phyloP scores from a whole-genome alignment of 2,888 invertebrate genomes.

The Andrena fulva region DNA sequence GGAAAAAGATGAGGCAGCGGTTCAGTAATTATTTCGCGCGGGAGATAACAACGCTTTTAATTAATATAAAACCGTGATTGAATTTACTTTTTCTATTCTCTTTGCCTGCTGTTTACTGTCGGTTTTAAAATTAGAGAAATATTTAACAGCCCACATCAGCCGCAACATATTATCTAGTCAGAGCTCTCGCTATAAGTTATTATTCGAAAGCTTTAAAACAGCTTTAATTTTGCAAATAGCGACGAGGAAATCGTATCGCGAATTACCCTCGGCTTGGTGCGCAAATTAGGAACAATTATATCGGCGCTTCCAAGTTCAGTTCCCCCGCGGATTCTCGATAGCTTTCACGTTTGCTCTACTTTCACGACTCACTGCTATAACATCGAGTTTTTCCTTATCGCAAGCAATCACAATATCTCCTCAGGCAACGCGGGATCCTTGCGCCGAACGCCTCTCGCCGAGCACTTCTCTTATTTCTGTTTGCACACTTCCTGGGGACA shows the following conservation, averaged over 20 bases:
- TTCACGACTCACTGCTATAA: background rate
- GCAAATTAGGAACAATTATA: conserved; percentile 29
- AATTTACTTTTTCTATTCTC: no score
- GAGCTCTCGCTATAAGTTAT: no score
- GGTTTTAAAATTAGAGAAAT: no score
- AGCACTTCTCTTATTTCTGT: conserved; percentile 51
- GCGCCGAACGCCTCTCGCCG: conserved; percentile 30
- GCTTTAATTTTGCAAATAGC: no score
- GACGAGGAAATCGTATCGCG: conserved; percentile 20
- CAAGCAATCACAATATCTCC: conserved; percentile 61
- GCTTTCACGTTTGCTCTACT: conserved; percentile 14
- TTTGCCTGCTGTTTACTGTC: no score
- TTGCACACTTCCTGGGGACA: conserved; percentile 30
- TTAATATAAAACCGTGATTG: no score
- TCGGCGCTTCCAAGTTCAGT: conserved; percentile 37
- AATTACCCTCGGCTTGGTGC: conserved; percentile 1
- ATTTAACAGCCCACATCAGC: no score
- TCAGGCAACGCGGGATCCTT: conserved; percentile 28
- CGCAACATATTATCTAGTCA: no score
- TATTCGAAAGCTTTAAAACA: no score
- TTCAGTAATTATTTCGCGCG: no score
- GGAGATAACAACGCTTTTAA: no score
- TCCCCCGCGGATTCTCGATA: conserved; percentile 27
- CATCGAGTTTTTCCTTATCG: conserved; percentile 48
- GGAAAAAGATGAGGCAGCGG: no score